Evolutionary conservation across 35 echinoderm and acorn worm species (phyloP), one percentile per base, ranked within the genome.

Genomic region (Heliocidaris erythrogramma): DNA sequence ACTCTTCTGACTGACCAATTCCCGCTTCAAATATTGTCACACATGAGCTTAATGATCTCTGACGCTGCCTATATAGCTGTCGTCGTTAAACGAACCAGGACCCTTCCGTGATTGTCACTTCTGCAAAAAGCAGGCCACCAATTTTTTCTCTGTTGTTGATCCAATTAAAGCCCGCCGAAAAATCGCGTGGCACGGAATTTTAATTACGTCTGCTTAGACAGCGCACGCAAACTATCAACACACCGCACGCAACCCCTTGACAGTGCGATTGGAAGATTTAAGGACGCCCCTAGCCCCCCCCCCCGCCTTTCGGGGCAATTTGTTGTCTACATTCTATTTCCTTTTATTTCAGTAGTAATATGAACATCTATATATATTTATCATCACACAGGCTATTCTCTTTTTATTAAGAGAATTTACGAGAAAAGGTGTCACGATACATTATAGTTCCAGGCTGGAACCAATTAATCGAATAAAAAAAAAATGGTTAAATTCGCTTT

Each of bases 141-240:
- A 24, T 24, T 42, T 42, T 42, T 78, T 78, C 8, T 78, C 65
- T 78, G 65, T 78, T 21, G 65, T 29, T 78, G 65, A 78, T 78
- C 65, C 65, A 78, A 78, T 78, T 78, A 78, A 78, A 78, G 65
- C 27, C 31, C 87, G 32, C 87, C 87, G 87, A 89, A 48, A 89
- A 89, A 89, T 89, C 7, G 29, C 21, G 32, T 89, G 31, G 87
- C 87, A 89, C 87, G 47, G 87, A 32, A 32, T 89, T 89, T 47
- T 89, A 89, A 89, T 89, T 89, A 89, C 24, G 87, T 21, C 87
- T 89, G 31, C 87, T 84, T 32, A 89, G 31, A 32, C 87, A 89
- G 87, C 32, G 87, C 87, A 89, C 87, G 87, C 87, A 48, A 89
- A 48, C 87, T 16, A 89, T 89, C 47, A 14, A n/a, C 30, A 18